These are phyloP conservation scores for Mizuhopecten yessoensis DNA, from an alignment of 1,140 invertebrate genomes.

Conservation along the genomic window DNA sequence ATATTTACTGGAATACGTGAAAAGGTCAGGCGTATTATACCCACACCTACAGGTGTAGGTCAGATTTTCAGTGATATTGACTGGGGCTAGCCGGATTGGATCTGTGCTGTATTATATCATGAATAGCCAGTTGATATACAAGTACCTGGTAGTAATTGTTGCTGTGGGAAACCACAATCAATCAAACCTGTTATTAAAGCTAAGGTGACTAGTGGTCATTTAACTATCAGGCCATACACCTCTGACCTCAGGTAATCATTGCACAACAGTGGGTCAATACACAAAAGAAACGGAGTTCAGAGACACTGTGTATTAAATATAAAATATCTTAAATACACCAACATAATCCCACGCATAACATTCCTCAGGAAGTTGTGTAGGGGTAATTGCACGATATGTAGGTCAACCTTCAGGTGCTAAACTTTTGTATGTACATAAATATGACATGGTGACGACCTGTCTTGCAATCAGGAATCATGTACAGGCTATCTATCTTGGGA, in stretches of 20 bases:
- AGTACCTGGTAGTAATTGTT: not conserved
- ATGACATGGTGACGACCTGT: not conserved
- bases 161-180: not conserved
- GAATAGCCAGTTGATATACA: too few relatives aligned
- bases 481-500: not conserved
- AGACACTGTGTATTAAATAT: not conserved
- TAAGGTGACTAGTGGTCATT: not conserved
- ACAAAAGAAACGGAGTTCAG: not conserved
- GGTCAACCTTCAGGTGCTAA: not conserved
- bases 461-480: not conserved
- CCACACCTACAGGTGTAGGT: not conserved
- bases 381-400: not conserved
- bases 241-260: not conserved
- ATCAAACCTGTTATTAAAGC: not conserved
- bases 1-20: too few relatives aligned
- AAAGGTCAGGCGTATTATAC: conserved; percentile 20
- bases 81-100: not conserved
- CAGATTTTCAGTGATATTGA: not conserved
- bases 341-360: not conserved
- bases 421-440: conserved; percentile 2
- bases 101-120: not conserved
- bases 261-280: not conserved
- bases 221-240: not conserved
- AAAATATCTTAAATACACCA: not conserved
- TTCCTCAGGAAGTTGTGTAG: not conserved